Evolutionary conservation across 2,113 vertebrate species (phyloP).

Genomic region (Anguilla japonica): DNA sequence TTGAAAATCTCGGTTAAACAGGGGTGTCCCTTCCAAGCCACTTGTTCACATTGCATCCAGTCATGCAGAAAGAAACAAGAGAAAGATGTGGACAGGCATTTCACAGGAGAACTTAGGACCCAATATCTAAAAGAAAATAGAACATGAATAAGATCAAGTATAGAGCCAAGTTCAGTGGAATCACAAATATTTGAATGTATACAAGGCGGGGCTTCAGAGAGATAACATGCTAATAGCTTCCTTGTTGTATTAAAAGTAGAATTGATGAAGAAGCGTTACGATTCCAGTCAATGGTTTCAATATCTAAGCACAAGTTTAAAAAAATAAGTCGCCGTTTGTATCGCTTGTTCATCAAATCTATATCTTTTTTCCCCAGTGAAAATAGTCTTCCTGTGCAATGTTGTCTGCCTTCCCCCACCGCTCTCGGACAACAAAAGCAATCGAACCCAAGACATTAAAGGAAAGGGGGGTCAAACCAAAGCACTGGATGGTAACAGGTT

Average conservation of each 20-base stretch:
- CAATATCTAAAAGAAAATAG: constrained; percentile 59
- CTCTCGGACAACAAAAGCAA: constrained; percentile 70
- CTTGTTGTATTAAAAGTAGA: constrained; percentile 68
- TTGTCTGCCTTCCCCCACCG: constrained; percentile 75
- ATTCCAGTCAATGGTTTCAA: constrained; percentile 75
- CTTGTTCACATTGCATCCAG: constrained; percentile 93
- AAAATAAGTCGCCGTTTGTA: neutral
- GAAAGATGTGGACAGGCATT: constrained; percentile 89
- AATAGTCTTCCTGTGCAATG: constrained; percentile 95
- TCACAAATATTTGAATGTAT: constrained; percentile 43
- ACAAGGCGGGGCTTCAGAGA: constrained; percentile 57
- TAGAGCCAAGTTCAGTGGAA: constrained; percentile 65
- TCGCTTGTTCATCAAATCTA: neutral
- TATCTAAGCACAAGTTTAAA: constrained; percentile 37
- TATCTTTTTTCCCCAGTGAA: neutral
- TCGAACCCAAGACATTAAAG: constrained; percentile 57
- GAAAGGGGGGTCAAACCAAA: constrained; percentile 76
- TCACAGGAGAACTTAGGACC: constrained; percentile 89
- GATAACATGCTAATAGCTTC: constrained; percentile 53
- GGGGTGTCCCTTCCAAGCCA: constrained; percentile 89
- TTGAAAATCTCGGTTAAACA: constrained; percentile 74
- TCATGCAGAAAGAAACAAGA: constrained; percentile 90
- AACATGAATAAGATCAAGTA: constrained; percentile 36
- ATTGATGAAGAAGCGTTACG: constrained; percentile 53
- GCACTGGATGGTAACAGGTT: constrained; percentile 83